Evolutionary conservation across 1,140 invertebrate species (phyloP).

Genomic region (Neelides sp.): DNA sequence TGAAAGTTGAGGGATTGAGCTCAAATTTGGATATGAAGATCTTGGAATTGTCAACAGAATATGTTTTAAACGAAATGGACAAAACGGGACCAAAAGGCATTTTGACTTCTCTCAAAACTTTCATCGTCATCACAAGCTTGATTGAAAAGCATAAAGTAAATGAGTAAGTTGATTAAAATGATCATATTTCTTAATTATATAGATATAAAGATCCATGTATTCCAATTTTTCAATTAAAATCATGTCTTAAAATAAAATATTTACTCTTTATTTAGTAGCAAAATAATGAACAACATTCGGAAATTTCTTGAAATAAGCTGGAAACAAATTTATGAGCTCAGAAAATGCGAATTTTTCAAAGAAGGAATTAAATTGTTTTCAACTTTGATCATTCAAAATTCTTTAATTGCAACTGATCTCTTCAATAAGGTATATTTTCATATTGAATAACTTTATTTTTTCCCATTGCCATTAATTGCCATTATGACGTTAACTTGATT

Average conservation of each 20-base stretch:
- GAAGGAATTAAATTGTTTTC: no score
- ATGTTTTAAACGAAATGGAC: neutral
- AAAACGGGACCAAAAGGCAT: neutral
- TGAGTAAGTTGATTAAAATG: no score
- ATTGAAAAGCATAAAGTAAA: no score
- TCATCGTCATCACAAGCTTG: no score
- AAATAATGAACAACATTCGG: no score
- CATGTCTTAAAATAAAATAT: constrained; percentile 1
- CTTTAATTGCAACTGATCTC: constrained; percentile 2
- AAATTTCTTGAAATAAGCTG: no score
- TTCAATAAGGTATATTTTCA: neutral
- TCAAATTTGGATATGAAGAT: neutral
- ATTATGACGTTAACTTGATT: no score
- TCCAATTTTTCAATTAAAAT: neutral
- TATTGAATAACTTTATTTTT: neutral
- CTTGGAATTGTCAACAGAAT: neutral
- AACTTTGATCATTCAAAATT: no score
- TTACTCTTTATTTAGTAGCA: no score
- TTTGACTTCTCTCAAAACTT: neutral
- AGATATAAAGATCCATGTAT: neutral
- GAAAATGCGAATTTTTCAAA: no score
- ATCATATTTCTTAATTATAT: neutral
- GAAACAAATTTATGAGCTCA: no score
- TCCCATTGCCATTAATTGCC: no score
- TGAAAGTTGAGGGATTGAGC: neutral